These are phyloP conservation scores for Pogonocichla stellata DNA, from an alignment of 2,113 vertebrate species.

Conservation along the genomic window DNA sequence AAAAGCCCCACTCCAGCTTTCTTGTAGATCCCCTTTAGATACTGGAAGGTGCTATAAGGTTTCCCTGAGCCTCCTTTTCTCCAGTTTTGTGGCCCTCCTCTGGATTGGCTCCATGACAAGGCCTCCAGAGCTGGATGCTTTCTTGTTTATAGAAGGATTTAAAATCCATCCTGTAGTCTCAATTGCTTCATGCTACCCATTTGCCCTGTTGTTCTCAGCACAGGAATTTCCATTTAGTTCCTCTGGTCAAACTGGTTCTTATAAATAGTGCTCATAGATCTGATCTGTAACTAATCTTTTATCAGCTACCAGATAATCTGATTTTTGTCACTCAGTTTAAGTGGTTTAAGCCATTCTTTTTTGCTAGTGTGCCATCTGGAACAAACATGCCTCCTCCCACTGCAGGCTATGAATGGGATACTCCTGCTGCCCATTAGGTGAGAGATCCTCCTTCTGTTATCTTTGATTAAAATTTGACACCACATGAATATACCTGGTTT, in stretches of 20 bases:
- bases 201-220: not conserved
- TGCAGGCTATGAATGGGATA: not conserved
- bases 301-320: not conserved
- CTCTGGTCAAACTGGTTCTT: not conserved
- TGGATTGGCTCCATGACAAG: not conserved
- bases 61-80: not conserved
- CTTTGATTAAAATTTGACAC: not conserved
- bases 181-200: not conserved
- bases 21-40: not conserved
- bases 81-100: not conserved
- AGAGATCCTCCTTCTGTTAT: not conserved
- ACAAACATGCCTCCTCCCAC: not conserved
- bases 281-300: not conserved
- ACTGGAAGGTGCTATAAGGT: not conserved
- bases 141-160: not conserved
- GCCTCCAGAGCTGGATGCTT: not conserved
- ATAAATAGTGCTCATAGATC: not conserved
- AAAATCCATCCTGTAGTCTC: not conserved
- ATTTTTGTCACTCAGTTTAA: not conserved
- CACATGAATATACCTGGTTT: not conserved
- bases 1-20: not conserved
- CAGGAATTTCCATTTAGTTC: not conserved
- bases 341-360: constrained; percentile 3
- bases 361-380: not conserved
- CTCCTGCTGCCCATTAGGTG: not conserved